Base-by-base conservation (phyloP, 2,888 invertebrate species). In the Rhabditoides inermis region DNA sequence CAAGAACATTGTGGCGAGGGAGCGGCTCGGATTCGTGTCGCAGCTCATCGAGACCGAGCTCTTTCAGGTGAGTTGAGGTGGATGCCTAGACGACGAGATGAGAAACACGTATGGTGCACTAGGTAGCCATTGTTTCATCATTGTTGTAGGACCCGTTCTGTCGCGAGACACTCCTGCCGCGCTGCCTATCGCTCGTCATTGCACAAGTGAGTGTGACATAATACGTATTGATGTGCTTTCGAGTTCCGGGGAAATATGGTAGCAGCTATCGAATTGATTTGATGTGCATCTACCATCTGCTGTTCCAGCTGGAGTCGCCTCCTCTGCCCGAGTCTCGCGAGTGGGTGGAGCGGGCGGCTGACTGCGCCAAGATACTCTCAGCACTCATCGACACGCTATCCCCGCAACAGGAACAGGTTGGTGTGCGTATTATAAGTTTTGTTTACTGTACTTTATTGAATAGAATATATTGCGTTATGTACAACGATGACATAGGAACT, bases 31-130 rank as follows among this genome's bases (percentile, higher is more conserved):
- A 4, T 70, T 70, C 46, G 53, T 72, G 35, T 53, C 50, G 18
- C 62, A 68, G 20, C 46, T 72, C 22, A 62, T 72, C 15, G 62
- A 65, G 12, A 69, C 68, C 2, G 53, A 55, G 5, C 55, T 72
- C 39, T 72, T 72, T 45, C 52, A 51, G 20, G 56, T 58, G 20
- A 23, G 2, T 15, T 23, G 10, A n/a, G n/a, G n/a, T n/a, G n/a
- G n/a, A n/a, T n/a, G 40, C 10, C 7, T 12, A 39, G 18, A 15
- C 18, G 10, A 10, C 7, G 18, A 18, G 40, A 12, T n/a, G 22
- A 39, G 40, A 39, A 20, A 20, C 40, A 18, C n/a, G n/a, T n/a
- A n/a, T n/a, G n/a, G n/a, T n/a, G n/a, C n/a, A n/a, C n/a, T 42
- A 5, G n/a, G 3, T 3, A 42, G 3, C 23, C 3, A 42, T 5